A percentile compares a stretch with the other conserved stretches of the same genome.
Conservation (phyloP, 1,140 invertebrate genomes). For the Bombus confusus region DNA sequence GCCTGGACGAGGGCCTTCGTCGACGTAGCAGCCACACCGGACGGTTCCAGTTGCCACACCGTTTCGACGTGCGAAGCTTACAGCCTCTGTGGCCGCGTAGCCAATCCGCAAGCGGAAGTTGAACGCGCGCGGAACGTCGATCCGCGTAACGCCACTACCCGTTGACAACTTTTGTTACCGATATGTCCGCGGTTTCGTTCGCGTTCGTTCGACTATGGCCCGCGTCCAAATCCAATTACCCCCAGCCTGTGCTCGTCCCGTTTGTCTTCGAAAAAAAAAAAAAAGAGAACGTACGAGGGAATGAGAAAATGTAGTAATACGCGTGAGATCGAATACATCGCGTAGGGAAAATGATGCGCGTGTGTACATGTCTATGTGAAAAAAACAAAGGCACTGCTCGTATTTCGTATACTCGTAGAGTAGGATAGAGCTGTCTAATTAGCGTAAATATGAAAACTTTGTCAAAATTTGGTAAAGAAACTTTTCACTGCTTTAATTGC, state of each 20-base stretch:
- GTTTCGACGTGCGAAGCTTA: slow-evolving; percentile 39
- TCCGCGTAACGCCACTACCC: slow-evolving; percentile 7
- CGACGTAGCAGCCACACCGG: slow-evolving; percentile 45
- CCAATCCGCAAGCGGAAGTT: slow-evolving; percentile 22
- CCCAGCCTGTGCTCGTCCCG: neutral
- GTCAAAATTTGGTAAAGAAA: neutral
- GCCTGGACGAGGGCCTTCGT: slow-evolving; percentile 57
- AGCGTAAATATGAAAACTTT: neutral
- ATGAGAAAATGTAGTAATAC: neutral
- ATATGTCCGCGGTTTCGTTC: slow-evolving; percentile 40
- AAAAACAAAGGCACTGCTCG: no score
- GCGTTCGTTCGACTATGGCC: slow-evolving; percentile 4
- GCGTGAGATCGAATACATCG: neutral
- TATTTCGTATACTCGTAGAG: no score
- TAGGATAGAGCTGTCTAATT: neutral
- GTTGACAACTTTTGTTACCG: slow-evolving; percentile 33
- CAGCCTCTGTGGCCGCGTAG: neutral
- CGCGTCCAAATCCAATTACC: slow-evolving; percentile 20
- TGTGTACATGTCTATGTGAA: neutral
- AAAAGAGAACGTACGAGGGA: neutral
- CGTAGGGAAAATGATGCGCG: neutral
- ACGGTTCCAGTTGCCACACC: slow-evolving; percentile 51
- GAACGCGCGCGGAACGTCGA: slow-evolving; percentile 7
- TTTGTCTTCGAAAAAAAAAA: neutral
- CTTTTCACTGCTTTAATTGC: neutral